phyloP scores from a whole-genome alignment of 2,797 vertebrate genomes.

The Sebastes oblongus region DNA sequence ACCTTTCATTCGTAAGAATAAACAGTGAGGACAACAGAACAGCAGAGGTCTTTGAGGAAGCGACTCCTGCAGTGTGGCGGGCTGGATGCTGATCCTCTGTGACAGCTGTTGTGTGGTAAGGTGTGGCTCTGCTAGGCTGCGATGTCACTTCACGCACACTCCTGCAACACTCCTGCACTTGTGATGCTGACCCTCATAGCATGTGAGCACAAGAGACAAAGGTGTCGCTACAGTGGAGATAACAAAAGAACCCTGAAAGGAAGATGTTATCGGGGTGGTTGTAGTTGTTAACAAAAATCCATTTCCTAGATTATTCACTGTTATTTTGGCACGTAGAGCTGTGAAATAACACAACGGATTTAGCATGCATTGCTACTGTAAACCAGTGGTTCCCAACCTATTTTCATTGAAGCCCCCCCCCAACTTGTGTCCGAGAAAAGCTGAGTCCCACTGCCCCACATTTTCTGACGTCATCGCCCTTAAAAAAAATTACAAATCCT shows the following conservation, averaged over 20 bases:
- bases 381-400: too few species aligned
- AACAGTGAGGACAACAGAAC: slow-evolving; percentile 61
- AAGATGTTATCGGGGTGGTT: neutral
- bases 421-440: too few species aligned
- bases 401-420: too few species aligned
- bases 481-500: too few species aligned
- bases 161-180: slow-evolving; percentile 36
- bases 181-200: slow-evolving; percentile 32
- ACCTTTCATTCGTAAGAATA: slow-evolving; percentile 74
- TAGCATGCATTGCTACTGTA: neutral
- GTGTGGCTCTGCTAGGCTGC: slow-evolving; percentile 59
- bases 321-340: neutral
- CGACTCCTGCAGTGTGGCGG: slow-evolving; percentile 63
- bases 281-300: neutral
- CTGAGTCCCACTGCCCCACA: rapidly evolving
- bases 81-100: slow-evolving; percentile 68
- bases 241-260: slow-evolving; percentile 12
- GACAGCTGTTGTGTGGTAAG: slow-evolving; percentile 72
- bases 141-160: slow-evolving; percentile 57
- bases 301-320: slow-evolving; percentile 1
- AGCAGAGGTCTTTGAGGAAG: slow-evolving; percentile 69
- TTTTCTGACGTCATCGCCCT: too few species aligned
- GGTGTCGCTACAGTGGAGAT: slow-evolving; percentile 18
- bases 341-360: slow-evolving; percentile 8
- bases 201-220: slow-evolving; percentile 23